Evolutionary conservation across 2,113 vertebrate species (phyloP).

Genomic region (Mesembrinibis cayennensis): DNA sequence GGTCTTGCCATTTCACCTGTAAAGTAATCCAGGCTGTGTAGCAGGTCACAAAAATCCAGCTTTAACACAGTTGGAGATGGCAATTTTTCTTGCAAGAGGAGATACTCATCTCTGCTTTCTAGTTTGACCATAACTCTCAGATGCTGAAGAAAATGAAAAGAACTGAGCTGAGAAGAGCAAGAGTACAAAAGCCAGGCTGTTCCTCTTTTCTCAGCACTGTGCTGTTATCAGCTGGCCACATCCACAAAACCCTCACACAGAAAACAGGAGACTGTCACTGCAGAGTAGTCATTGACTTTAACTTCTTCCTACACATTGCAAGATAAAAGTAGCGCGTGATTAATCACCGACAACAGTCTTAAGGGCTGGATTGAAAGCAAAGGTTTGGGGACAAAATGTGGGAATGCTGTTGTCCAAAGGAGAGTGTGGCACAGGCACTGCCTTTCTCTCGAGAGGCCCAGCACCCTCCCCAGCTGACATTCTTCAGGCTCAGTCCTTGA

Average conservation of each 20-base stretch:
- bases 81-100: neutral
- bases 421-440: neutral
- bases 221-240: neutral
- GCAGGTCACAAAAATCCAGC: neutral
- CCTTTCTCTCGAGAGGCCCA: fast-evolving
- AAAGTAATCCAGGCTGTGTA: neutral
- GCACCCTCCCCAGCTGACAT: neutral
- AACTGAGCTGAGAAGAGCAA: neutral
- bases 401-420: neutral
- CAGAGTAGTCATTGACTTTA: slow-evolving; percentile 9
- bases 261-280: neutral
- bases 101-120: neutral
- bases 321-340: neutral
- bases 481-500: neutral
- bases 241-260: neutral
- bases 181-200: neutral
- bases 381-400: neutral
- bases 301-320: slow-evolving; percentile 13
- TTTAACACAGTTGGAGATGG: neutral
- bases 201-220: neutral
- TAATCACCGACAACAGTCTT: neutral
- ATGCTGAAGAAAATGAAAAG: neutral
- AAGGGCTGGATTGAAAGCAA: neutral
- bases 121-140: neutral
- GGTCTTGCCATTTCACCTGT: neutral